Base-by-base conservation (phyloP, 2,113 vertebrate genomes). In the Orthonyx spaldingii region DNA sequence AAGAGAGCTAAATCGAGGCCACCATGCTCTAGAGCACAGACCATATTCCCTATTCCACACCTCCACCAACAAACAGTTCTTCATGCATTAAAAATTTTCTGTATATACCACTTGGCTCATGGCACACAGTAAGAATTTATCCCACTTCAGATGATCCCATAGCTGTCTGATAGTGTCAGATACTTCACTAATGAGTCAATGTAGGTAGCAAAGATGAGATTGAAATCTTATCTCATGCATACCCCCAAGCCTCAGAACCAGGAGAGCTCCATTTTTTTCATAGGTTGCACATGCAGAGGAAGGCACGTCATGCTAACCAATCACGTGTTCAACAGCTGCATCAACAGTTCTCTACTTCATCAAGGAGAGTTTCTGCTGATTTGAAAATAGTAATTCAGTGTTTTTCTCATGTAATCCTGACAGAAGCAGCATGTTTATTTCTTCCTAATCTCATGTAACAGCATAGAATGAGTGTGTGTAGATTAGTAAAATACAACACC, bases 191-290 rank as follows among this genome's bases (percentile, higher is more conserved):
- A 39, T 27, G 30, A 41, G 35, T 23, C 71, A 69, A 47, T 26
- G 21, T 20, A 44, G 32, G 42, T 23, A 75, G 18, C 60, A 65
- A 64, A 74, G 27, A 42, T 15, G 2, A 60, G 21, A 47, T 2
- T 19, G 46, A 50, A 72, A 74, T 55, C 35, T 84, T 55, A 16
- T n/a, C 70, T 85, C 65, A 35, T 1, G 0, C 35, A 42, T 41
- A 65, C 23, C 33, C 33, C 30, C n/a, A 69, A 55, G 41, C 26
- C 44, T 84, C 33, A 41, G 46, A 63, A 76, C 53, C 68, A 55
- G 14, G 0, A 53, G 3, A 49, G 26, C 33, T 89, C 57, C 23
- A 6, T 72, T 80, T 55, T 68, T 23, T 41, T 32, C 0, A 0
- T 7, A 55, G 35, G 59, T 37, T 76, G 30, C 35, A 42, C 2